A percentile compares a stretch with the other conserved stretches of the same genome.
These are phyloP conservation scores for Oscheius sp. DNA, from an alignment of 2,888 invertebrate genomes.

Conservation along the genomic window DNA sequence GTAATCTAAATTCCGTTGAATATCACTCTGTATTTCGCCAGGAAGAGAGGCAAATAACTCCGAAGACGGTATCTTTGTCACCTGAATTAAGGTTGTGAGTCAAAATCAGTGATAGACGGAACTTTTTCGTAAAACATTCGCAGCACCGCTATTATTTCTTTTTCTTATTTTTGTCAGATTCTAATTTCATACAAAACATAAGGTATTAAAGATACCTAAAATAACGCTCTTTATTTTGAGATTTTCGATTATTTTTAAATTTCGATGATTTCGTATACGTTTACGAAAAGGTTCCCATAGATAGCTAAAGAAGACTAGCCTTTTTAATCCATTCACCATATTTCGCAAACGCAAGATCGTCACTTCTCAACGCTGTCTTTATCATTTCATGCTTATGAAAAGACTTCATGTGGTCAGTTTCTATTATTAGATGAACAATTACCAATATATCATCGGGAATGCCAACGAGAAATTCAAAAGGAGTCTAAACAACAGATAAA, in stretches of 20 bases:
- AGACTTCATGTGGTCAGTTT: not conserved
- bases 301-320: not conserved
- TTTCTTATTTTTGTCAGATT: too few species aligned
- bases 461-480: not conserved
- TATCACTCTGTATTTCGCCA: not conserved
- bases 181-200: too few species aligned
- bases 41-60: not conserved
- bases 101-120: too few species aligned
- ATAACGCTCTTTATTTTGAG: too few species aligned
- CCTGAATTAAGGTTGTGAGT: not conserved
- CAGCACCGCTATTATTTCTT: too few species aligned
- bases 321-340: not conserved
- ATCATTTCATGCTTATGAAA: not conserved
- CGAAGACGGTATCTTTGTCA: not conserved
- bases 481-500: not conserved
- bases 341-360: not conserved
- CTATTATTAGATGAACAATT: not conserved
- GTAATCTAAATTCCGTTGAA: not conserved
- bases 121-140: too few species aligned
- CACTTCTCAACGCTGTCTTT: not conserved
- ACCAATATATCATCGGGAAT: not conserved
- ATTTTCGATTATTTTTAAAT: too few species aligned
- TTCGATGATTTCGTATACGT: too few species aligned
- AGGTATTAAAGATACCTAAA: too few species aligned
- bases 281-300: not conserved